phyloP scores from a whole-genome alignment of 2,797 vertebrate genomes.

The Hippopotamyrus pictus region DNA sequence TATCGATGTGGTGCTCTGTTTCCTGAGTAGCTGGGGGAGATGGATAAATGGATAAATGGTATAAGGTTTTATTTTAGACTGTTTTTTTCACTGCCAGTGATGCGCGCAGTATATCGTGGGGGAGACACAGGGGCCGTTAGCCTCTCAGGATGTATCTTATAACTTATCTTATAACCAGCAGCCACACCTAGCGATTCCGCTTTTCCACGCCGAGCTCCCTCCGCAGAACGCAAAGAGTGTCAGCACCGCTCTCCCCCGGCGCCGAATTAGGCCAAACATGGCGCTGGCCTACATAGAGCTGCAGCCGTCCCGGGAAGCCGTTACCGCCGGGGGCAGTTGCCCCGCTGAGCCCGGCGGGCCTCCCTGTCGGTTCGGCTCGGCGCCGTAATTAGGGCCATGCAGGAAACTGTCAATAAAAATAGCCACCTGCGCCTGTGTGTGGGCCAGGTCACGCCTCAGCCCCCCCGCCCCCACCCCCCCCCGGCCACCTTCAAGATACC shows the following conservation, averaged over 20 bases:
- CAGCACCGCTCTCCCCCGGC: not conserved
- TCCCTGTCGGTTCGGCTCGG: not conserved
- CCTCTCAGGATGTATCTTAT: not conserved
- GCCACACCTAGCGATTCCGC: not conserved
- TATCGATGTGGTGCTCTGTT: not conserved
- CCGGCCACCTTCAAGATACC: not conserved
- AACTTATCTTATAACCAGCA: not conserved
- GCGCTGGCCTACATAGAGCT: slow-evolving; percentile 11
- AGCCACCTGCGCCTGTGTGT: not conserved
- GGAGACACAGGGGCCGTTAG: not conserved
- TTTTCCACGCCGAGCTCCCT: not conserved
- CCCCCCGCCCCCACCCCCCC: not conserved
- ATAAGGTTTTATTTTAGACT: not conserved
- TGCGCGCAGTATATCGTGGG: not conserved
- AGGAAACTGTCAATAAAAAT: slow-evolving; percentile 14
- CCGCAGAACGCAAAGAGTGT: not conserved
- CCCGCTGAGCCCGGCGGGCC: not conserved
- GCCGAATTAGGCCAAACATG: slow-evolving; percentile 10
- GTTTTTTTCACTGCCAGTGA: not conserved
- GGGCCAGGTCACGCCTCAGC: not conserved
- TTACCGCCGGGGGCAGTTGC: not conserved
- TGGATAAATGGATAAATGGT: not conserved
- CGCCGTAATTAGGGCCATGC: not conserved
- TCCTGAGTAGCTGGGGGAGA: not conserved
- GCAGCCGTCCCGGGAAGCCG: not conserved